Evolutionary conservation across 2,888 invertebrate species (phyloP).

Genomic region (Exephanes ischioxanthus): DNA sequence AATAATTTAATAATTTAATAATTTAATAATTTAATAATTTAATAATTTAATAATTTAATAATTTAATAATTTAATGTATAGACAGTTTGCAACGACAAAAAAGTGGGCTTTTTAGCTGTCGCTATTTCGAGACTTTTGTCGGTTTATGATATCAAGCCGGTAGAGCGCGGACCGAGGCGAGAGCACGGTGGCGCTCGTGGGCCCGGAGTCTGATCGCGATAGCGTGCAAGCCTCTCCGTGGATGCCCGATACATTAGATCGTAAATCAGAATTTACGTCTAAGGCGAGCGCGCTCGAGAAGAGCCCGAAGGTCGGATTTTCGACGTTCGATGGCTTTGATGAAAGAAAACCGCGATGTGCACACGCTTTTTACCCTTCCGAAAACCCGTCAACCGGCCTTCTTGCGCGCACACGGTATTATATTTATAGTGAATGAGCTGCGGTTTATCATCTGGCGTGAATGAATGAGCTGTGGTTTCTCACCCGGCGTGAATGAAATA

Average conservation of each 20-base stretch:
- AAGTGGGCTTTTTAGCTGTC: neutral
- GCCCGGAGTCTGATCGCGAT: neutral
- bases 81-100: neutral
- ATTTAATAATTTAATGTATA: neutral
- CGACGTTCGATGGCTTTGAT: conserved; percentile 14
- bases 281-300: conserved; percentile 14
- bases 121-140: neutral
- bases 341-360: neutral
- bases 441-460: neutral
- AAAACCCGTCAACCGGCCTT: neutral
- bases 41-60: too few relatives aligned
- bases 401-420: neutral
- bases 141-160: neutral
- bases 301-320: conserved; percentile 45
- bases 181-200: neutral
- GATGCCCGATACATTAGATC: conserved; percentile 46
- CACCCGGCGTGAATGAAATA: neutral
- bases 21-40: neutral
- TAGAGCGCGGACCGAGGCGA: neutral
- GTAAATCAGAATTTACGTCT: conserved; percentile 59
- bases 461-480: too few relatives aligned
- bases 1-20: neutral
- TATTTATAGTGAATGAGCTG: neutral
- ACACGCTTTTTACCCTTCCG: neutral
- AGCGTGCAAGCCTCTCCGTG: conserved; percentile 1